Base-by-base conservation (phyloP, 2,113 vertebrate species). In the Pangasianodon gigas region DNA sequence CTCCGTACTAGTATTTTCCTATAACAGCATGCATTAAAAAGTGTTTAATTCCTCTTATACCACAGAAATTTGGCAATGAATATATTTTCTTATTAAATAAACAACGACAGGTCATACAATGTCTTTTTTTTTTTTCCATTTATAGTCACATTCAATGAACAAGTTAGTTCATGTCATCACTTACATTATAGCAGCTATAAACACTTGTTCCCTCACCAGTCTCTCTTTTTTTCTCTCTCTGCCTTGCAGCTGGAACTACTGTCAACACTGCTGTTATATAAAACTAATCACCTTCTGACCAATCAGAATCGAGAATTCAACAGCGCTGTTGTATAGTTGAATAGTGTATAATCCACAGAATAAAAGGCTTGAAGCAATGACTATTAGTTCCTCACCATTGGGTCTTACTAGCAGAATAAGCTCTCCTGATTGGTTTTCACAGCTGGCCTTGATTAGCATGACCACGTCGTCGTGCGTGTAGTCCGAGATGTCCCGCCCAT, bases 391-490 rank as follows among this genome's bases (percentile, higher is more conserved):
- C 97, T 97, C 91, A 99, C 98, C 98, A 86, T 99, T 99, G 77
- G 98, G 98, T 90, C 98, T 95, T 93, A 99, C 98, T 56, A 99
- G 95, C 89, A 99, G 97, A 89, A 99, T 96, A 44, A 99, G 97
- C 93, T 99, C 98, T 92, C 98, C 98, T 82, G 97, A 98, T 95
- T 98, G 98, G 93, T 95, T 97, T 95, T 99, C 98, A 93, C 98
- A 99, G 95, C 97, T 99, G 85, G 98, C 97, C 95, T 98, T 99
- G 94, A 99, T 99, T 92, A 99, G 98, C 96, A 98, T 97, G 65
- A 99, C 98, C 93, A 99, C 98, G 91, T 99, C 98, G 94, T 99
- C 98, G 1, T 99, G 98, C 29, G 98, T 98, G 92, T 99, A 97
- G 93, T 98, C 97, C 7, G 98, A 97, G 91, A 99, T 98, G 94